Evolutionary conservation across 2,888 invertebrate genomes (phyloP), one percentile per base, ranked within the genome.

Genomic region (Drosophila melanosoma): DNA sequence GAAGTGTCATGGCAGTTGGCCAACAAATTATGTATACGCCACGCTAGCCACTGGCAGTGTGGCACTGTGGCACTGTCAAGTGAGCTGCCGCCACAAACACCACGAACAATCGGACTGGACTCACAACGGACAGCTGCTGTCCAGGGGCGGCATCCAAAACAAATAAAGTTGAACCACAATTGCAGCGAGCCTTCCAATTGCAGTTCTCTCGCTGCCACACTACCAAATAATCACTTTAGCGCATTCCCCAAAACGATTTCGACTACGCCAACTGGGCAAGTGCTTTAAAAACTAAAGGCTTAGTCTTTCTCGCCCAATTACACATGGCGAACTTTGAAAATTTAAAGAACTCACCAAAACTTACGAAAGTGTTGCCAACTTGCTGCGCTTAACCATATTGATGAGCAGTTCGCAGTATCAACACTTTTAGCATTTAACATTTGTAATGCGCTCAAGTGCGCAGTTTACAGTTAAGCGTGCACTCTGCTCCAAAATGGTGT

Each of bases 11-110:
- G 59, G 75, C 79, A 74, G 77, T 63, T 63, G 79, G 53, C 63
- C 70, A 79, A 68, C 58, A 71, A 75, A 78, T 79, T 67, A 75
- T 75, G 79, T 78, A 68, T 78, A 79, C 71, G 79, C 58, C 61
- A 63, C 48, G 69, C 52, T 63, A 23, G 70, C 65, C 74, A 40
- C 49, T 60, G 52, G 74, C 78, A 42, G 26, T 56, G 12, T 26
- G 58, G 32, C 67, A 71, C 54, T 56, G 12, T 26, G 58, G 32
- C 67, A 71, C 54, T 71, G 71, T 75, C 79, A 80, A 81, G 57
- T 68, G 75, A 75, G 48, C 40, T 54, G 63, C 61, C 42, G 63
- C 61, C 42, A 60, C 61, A 54, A 45, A 53, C n/a, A 60, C 17
- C 59, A n/a, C 56, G 8, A 29, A 54, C 33, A 36, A 45, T 17